Percentiles rank a stretch among this genome's conserved stretches.
Conservation (phyloP, 2,113 vertebrate genomes). For the Hypanus sabinus region DNA sequence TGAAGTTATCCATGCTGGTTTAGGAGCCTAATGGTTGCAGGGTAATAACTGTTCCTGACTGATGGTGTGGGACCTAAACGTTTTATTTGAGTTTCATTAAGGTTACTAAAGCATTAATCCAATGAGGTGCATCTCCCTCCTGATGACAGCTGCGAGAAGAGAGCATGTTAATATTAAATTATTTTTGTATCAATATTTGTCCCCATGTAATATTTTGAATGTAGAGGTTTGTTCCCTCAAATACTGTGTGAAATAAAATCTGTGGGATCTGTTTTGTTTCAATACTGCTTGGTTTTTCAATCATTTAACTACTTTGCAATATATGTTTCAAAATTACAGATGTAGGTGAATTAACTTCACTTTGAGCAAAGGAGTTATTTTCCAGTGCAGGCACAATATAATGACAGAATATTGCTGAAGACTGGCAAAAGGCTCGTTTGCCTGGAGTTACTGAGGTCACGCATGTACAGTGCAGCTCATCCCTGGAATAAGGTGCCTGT, state of each 20-base stretch:
- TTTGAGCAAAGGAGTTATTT: neutral
- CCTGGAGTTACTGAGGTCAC: neutral
- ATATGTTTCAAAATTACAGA: neutral
- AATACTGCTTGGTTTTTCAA: neutral
- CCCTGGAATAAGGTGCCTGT: neutral
- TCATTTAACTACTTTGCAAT: neutral
- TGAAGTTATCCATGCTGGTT: too few species aligned
- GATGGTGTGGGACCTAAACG: too few species aligned
- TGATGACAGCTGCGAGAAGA: too few species aligned
- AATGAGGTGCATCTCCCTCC: too few species aligned
- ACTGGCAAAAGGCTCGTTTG: neutral
- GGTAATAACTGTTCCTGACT: too few species aligned
- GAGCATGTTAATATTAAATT: too few species aligned
- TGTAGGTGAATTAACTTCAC: neutral
- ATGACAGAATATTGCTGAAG: neutral
- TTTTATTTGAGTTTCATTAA: too few species aligned
- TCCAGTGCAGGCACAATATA: neutral
- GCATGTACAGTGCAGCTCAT: neutral
- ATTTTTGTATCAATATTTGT: too few species aligned
- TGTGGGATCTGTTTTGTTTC: neutral
- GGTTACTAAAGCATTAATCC: too few species aligned
- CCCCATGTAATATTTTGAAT: too few species aligned
- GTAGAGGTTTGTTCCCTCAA: neutral
- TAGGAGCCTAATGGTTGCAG: too few species aligned
- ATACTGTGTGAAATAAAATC: neutral